A percentile compares a stretch with the other conserved stretches of the same genome.
Conservation (phyloP, 2,888 invertebrate genomes). For the Melieria crassipennis region DNA sequence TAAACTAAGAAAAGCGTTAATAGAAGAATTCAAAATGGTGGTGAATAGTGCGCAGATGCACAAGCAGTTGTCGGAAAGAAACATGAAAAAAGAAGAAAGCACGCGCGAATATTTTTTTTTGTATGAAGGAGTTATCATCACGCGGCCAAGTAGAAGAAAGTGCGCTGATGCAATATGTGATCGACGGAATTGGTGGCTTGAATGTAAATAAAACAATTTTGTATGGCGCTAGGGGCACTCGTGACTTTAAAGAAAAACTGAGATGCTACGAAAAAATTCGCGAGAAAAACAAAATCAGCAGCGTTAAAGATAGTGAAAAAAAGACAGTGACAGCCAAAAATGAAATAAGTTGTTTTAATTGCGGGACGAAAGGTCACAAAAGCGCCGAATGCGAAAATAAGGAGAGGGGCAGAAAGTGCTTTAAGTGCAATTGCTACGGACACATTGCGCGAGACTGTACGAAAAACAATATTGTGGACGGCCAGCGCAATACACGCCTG, state of each 20-base stretch:
- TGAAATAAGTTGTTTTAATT: constrained; percentile 29
- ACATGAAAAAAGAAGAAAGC: not conserved
- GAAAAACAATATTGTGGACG: not conserved
- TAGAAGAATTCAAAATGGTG: constrained; percentile 32
- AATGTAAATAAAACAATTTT: constrained; percentile 11
- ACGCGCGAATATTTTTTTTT: constrained; percentile 10
- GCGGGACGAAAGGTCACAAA: constrained; percentile 36
- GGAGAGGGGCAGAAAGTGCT: too few species aligned
- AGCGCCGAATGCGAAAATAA: constrained; percentile 33
- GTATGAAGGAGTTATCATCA: constrained; percentile 7
- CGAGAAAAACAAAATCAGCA: not conserved
- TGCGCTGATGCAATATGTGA: constrained; percentile 5
- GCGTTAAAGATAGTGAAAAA: too few species aligned
- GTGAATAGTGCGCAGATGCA: constrained; percentile 34
- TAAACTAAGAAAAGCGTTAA: constrained; percentile 18
- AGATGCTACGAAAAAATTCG: constrained; percentile 13
- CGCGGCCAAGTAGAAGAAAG: constrained; percentile 3
- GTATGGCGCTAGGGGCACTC: constrained; percentile 3
- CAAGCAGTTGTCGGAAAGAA: constrained; percentile 3
- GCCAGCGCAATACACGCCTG: not conserved
- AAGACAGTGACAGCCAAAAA: too few species aligned
- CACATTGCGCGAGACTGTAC: constrained; percentile 23
- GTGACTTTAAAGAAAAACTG: constrained; percentile 1
- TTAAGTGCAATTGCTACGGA: too few species aligned
- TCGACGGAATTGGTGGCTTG: constrained; percentile 6